Conservation (phyloP, 2,113 vertebrate species). For the Pluvianellus socialis region DNA sequence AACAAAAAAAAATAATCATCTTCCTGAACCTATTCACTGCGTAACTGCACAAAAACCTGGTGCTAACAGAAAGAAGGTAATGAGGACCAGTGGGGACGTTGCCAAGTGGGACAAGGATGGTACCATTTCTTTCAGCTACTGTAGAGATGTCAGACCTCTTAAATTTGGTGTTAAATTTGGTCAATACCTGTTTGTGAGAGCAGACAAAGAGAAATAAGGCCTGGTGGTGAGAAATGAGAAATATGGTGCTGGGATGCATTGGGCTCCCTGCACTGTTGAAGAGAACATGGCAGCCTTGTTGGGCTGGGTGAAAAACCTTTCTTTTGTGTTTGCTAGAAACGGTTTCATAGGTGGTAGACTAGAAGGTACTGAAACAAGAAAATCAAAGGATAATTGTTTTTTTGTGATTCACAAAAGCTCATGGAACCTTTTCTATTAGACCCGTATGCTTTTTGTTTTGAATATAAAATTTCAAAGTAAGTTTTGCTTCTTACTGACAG, state of each 20-base stretch:
- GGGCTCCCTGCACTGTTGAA: background rate
- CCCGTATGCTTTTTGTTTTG: background rate
- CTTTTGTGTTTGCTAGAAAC: background rate
- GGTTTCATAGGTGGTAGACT: background rate
- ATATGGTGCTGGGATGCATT: background rate
- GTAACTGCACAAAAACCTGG: background rate
- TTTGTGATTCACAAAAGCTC: background rate
- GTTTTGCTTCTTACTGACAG: conserved; percentile 7
- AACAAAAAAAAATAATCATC: too few species aligned
- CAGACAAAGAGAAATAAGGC: background rate
- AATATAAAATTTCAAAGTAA: conserved; percentile 12
- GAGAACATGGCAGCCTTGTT: background rate
- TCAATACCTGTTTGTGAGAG: background rate
- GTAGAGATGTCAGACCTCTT: background rate
- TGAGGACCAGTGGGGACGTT: background rate
- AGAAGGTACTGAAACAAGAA: background rate
- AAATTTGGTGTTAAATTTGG: background rate
- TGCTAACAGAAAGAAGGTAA: background rate
- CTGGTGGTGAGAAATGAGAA: background rate
- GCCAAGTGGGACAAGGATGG: background rate
- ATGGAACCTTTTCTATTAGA: background rate
- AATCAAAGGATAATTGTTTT: background rate
- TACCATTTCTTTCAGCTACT: background rate
- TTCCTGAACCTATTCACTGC: background rate
- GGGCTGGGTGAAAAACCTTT: background rate